Evolutionary conservation across 2,888 invertebrate genomes (phyloP), one percentile per base, ranked within the genome.

Genomic region (Scaptomyza parva): DNA sequence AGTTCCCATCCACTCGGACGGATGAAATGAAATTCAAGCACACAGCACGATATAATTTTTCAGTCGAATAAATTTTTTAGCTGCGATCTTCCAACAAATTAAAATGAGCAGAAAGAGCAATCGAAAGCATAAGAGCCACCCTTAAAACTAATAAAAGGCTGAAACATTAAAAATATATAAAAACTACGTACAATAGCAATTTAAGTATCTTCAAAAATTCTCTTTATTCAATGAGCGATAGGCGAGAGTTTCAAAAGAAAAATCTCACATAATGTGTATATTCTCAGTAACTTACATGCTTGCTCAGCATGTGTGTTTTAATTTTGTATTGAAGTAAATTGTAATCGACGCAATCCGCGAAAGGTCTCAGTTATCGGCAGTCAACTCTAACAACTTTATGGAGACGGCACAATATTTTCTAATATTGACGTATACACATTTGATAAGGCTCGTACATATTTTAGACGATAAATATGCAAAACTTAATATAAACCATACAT

Each of bases 91-190:
- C 67, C 62, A 55, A 66, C 55, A 71, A 57, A 75, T 64, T 75
- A 78, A 78, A 78, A 66, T 71, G 61, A 60, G 62, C 67, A 85
- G 78, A 80, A 80, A 75, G 79, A 85, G 79, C 79, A 80, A 75
- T 85, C 79, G 45, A 65, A 52, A 79, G 60, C 37, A 62, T 40
- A 48, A 57, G 54, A 62, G 33, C 63, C 68, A 81, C 71, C 79
- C 79, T 82, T 67, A 57, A 58, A 35, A 51, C 33, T 59, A 61
- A 63, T 66, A 66, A 55, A 52, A 57, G 52, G 52, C 48, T 48
- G 47, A 53, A 67, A 35, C 44, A 51, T 39, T 54, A 51, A 22
- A 48, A 14, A 22, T 35, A 35, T 48, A 14, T 35, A 14, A 35
- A 47, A 48, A 22, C 33, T 35, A 67, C 43, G 67, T 67, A 68